Conservation (phyloP, 2,113 vertebrate species). For the Cololabis saira region DNA sequence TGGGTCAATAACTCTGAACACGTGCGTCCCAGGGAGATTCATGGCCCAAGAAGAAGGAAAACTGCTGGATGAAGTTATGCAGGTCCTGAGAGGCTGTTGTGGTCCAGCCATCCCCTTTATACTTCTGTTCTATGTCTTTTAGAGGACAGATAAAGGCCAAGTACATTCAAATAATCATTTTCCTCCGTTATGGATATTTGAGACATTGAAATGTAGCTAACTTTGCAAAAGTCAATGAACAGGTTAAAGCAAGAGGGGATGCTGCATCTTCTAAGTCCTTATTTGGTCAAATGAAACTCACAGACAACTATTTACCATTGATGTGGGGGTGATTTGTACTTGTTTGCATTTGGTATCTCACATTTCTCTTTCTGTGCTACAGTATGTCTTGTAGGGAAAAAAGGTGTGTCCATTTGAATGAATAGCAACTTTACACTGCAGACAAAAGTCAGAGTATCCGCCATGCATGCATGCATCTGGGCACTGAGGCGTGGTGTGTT, state of each 20-base stretch:
- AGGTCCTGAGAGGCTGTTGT: too few relatives aligned
- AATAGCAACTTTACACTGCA: background rate
- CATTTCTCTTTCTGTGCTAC: background rate
- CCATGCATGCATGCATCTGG: background rate
- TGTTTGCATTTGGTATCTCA: background rate
- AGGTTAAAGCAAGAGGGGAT: background rate
- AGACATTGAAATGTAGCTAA: background rate
- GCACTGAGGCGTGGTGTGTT: background rate
- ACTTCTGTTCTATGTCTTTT: background rate
- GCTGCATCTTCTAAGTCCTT: background rate
- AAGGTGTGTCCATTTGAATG: background rate
- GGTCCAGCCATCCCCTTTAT: background rate
- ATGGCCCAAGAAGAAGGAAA: too few relatives aligned
- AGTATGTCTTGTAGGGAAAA: background rate
- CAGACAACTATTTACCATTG: too few relatives aligned
- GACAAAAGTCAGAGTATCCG: conserved; percentile 2
- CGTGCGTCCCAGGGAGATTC: too few relatives aligned
- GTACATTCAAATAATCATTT: background rate
- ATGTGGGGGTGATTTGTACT: too few relatives aligned
- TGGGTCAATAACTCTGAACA: too few relatives aligned
- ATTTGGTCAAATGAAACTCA: too few relatives aligned
- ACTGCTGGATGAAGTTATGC: too few relatives aligned
- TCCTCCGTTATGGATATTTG: background rate
- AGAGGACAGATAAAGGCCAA: background rate
- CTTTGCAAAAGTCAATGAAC: background rate